Percentiles rank a stretch among this genome's conserved stretches.
phyloP scores from a whole-genome alignment of 53 echinoderm and acorn worm species.

The Glandiceps talaboti region DNA sequence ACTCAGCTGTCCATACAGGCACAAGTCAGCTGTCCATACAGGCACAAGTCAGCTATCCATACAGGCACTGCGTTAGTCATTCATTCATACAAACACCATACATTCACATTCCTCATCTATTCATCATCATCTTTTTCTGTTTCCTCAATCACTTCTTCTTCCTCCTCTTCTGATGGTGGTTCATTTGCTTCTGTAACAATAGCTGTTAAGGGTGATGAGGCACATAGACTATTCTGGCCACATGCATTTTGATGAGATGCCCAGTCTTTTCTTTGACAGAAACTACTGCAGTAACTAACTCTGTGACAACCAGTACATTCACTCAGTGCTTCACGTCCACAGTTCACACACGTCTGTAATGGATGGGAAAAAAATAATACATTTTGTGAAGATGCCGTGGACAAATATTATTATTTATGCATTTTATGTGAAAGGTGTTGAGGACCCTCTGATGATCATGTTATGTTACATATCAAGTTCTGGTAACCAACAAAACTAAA shows the following conservation, averaged over 20 bases:
- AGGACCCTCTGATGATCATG: no score
- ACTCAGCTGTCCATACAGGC: no score
- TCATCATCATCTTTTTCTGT: constrained; percentile 20
- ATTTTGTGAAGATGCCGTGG: no score
- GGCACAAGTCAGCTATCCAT: no score
- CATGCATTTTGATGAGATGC: constrained; percentile 74
- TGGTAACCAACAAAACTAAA: no score
- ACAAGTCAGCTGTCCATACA: no score
- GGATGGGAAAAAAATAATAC: no score
- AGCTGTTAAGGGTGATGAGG: background rate
- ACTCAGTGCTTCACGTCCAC: constrained; percentile 70
- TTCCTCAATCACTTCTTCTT: constrained; percentile 4
- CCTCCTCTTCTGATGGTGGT: constrained; percentile 11
- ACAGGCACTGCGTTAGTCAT: background rate
- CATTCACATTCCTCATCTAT: no score
- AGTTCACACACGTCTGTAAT: constrained; percentile 80
- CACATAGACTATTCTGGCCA: constrained; percentile 19
- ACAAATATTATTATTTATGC: no score
- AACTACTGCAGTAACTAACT: constrained; percentile 92
- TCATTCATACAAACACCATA: background rate
- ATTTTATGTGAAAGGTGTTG: no score
- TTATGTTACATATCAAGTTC: no score
- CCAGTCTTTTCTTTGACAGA: constrained; percentile 98
- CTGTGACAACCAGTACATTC: constrained; percentile 91
- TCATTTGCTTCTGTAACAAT: background rate